These are phyloP conservation scores for Falco cherrug DNA, from an alignment of 2,797 vertebrate species.

Conservation along the genomic window DNA sequence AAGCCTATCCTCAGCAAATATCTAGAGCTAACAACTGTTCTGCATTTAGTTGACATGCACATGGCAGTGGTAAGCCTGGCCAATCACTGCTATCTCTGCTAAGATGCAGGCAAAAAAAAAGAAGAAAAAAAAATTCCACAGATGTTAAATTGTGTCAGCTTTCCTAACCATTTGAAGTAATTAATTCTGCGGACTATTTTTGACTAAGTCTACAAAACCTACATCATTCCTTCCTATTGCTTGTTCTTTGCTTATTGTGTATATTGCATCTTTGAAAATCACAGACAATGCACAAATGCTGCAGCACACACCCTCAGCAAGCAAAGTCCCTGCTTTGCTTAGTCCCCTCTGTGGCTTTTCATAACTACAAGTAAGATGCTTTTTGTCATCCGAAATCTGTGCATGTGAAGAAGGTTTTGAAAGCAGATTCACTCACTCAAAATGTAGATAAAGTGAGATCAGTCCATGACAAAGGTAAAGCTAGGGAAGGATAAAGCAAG, in stretches of 20 bases:
- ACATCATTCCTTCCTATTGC: background rate
- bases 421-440: background rate
- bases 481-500: background rate
- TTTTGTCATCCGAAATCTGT: background rate
- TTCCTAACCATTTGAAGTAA: slow-evolving; percentile 20
- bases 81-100: slow-evolving; percentile 30
- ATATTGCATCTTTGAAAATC: background rate
- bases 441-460: background rate
- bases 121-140: background rate
- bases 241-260: background rate
- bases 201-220: slow-evolving; percentile 12
- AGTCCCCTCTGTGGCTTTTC: background rate
- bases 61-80: background rate
- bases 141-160: slow-evolving; percentile 62
- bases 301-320: background rate
- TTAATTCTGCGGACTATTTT: slow-evolving; percentile 45
- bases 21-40: slow-evolving; percentile 25
- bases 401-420: background rate
- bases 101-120: background rate
- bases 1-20: slow-evolving; percentile 48
- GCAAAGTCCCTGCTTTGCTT: background rate
- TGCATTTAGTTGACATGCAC: slow-evolving; percentile 34
- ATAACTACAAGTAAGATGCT: background rate
- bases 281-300: background rate
- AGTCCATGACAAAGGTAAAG: background rate